Percentiles rank a stretch among this genome's conserved stretches.
phyloP scores from a whole-genome alignment of 2,888 invertebrate species.

The Acanthoscelides obtectus region DNA sequence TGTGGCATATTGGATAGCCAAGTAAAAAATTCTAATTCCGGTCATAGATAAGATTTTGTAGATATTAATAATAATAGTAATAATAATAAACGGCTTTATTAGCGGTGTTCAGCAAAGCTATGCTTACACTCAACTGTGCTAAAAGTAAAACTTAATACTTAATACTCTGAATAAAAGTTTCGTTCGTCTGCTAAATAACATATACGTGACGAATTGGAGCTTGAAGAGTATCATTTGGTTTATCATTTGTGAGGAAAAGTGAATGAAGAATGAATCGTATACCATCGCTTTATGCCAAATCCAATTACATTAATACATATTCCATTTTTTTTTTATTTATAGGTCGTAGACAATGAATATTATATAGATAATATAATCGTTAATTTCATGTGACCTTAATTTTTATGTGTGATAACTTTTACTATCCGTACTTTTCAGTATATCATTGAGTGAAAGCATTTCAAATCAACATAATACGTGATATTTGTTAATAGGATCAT shows the following conservation, averaged over 20 bases:
- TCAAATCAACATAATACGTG: too few species aligned
- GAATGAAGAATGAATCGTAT: background rate
- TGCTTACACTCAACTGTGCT: too few species aligned
- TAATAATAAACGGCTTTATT: too few species aligned
- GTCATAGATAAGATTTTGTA: too few species aligned
- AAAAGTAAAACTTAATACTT: too few species aligned
- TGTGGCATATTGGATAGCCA: too few species aligned
- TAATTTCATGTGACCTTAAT: background rate
- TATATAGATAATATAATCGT: background rate
- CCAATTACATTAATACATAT: background rate
- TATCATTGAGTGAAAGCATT: background rate
- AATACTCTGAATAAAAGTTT: too few species aligned
- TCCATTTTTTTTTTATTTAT: background rate
- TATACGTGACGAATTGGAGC: background rate
- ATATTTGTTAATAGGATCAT: too few species aligned
- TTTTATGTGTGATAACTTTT: background rate
- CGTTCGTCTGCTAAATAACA: background rate
- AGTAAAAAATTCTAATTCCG: too few species aligned
- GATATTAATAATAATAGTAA: too few species aligned
- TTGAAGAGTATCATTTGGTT: background rate
- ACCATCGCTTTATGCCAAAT: background rate
- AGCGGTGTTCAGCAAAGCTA: too few species aligned
- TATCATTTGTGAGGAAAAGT: background rate
- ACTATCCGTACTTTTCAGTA: background rate
- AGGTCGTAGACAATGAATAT: background rate